A percentile compares a stretch with the other conserved stretches of the same genome.
Conservation (phyloP, 2,797 vertebrate genomes). For the Hippoglossus hippoglossus region DNA sequence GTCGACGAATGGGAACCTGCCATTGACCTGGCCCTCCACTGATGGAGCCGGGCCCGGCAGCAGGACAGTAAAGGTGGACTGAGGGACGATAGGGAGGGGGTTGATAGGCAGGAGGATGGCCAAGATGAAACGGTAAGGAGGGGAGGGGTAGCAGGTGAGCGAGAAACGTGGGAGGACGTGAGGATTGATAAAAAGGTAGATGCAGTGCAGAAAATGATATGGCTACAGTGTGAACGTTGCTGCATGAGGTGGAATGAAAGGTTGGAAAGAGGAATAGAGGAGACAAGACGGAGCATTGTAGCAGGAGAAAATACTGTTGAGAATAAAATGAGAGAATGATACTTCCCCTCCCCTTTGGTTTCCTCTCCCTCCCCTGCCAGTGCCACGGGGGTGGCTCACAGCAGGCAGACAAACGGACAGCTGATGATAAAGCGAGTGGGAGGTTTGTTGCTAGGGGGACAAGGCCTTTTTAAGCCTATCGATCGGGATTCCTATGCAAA, state of each 20-base stretch:
- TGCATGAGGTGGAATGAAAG: not conserved
- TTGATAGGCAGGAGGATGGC: conserved; percentile 15
- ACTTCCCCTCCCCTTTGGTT: conserved; percentile 20
- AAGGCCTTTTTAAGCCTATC: conserved; percentile 73
- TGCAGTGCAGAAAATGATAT: conserved; percentile 17
- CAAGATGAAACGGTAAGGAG: conserved; percentile 6
- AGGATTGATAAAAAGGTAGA: conserved; percentile 33
- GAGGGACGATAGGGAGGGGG: conserved; percentile 1
- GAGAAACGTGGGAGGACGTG: conserved; percentile 25
- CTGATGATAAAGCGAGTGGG: conserved; percentile 67
- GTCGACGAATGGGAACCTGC: conserved; percentile 71
- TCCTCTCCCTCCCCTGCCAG: conserved; percentile 16
- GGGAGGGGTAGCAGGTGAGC: conserved; percentile 12
- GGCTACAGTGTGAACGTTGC: conserved; percentile 14
- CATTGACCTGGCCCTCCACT: conserved; percentile 70
- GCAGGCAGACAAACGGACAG: conserved; percentile 61
- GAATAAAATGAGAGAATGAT: conserved; percentile 43
- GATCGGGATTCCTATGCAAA: conserved; percentile 81
- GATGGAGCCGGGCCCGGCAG: conserved; percentile 52
- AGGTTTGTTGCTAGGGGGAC: conserved; percentile 75
- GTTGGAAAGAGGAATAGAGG: conserved; percentile 7
- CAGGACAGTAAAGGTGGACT: conserved; percentile 40
- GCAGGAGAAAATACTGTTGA: conserved; percentile 18
- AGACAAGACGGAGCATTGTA: conserved; percentile 20
- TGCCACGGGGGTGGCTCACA: conserved; percentile 55